Evolutionary conservation across 2,888 invertebrate genomes (phyloP), one percentile per base, ranked within the genome.

Genomic region (Cephus spinipes): DNA sequence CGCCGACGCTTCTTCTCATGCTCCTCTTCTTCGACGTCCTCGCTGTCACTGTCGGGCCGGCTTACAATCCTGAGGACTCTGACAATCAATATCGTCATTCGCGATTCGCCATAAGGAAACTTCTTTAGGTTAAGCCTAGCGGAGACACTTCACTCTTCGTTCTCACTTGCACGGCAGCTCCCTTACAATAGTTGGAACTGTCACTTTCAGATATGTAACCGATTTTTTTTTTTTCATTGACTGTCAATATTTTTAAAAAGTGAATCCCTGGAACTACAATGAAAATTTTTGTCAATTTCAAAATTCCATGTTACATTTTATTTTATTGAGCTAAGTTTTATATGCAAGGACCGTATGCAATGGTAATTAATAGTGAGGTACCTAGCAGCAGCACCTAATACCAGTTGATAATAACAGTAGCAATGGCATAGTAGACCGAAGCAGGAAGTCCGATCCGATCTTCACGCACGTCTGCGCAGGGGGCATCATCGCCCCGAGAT

Each of bases 401-500:
- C 40, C 15, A 15, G 40, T 40, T 15, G 55, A 23, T 55, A 23
- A 55, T 55, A 55, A 55, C 9, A 55, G 55, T 55, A 55, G 55
- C 55, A 55, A 55, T 55, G 9, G 55, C 23, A 2, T 55, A 55
- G 55, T 55, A 23, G 55, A 23, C 55, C 55, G 23, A 55, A 23
- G 74, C 74, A 74, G 74, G 74, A 74, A 74, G 74, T 74, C 74
- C 74, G 74, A 74, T 34, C 36, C 74, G 74, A 73, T 78, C 36
- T 76, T 76, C 34, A 73, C 79, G 78, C 78, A 79, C 79, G 79
- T 78, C 75, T 78, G 79, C 75, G 34, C 73, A 75, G 75, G 73
- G 30, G 74, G 76, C 78, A 77, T 76, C 77, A 77, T 78, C 77
- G 75, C 74, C 83, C 85, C 83, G 83, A 89, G 88, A 90, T 90